Percentiles rank a stretch among this genome's conserved stretches.
These are phyloP conservation scores for Sycon ciliatum DNA, from an alignment of 37 sponge, comb jelly and placozoan genomes.

Conservation along the genomic window DNA sequence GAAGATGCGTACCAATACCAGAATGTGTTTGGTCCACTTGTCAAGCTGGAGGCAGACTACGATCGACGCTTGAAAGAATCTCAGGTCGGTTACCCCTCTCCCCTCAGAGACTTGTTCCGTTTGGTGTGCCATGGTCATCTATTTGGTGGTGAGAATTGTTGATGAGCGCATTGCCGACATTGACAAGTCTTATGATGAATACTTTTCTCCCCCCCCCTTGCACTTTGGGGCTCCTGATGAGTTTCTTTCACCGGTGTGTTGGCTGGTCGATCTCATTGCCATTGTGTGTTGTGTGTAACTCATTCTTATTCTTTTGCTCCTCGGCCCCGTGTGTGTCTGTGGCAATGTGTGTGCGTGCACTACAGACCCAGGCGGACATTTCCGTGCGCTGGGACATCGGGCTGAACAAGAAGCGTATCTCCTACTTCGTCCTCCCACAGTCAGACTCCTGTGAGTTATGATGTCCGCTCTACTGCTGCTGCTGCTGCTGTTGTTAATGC, in stretches of 20 bases:
- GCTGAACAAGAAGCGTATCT: slow-evolving; percentile 88
- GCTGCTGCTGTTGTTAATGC: neutral
- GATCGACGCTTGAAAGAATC: slow-evolving; percentile 88
- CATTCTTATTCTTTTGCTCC: no score
- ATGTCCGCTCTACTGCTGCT: neutral
- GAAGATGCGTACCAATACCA: slow-evolving; percentile 97
- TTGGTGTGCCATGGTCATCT: neutral
- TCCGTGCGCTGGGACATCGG: slow-evolving; percentile 86
- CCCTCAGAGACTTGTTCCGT: neutral
- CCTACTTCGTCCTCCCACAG: slow-evolving; percentile 83
- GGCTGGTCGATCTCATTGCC: no score
- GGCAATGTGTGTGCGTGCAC: no score
- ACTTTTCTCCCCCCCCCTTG: no score
- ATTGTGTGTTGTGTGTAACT: no score
- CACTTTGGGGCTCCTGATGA: no score
- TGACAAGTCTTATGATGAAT: no score
- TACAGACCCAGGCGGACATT: slow-evolving; percentile 82
- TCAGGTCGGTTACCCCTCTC: slow-evolving; percentile 16
- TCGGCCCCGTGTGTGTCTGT: no score
- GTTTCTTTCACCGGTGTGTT: no score
- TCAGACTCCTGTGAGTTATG: slow-evolving; percentile 50
- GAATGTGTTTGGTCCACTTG: slow-evolving; percentile 89
- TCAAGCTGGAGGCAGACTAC: slow-evolving; percentile 95
- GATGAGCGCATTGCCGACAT: no score
- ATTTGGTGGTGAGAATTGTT: neutral